These are phyloP conservation scores for Gadus chalcogrammus DNA, from an alignment of 2,113 vertebrate genomes.

Conservation along the genomic window DNA sequence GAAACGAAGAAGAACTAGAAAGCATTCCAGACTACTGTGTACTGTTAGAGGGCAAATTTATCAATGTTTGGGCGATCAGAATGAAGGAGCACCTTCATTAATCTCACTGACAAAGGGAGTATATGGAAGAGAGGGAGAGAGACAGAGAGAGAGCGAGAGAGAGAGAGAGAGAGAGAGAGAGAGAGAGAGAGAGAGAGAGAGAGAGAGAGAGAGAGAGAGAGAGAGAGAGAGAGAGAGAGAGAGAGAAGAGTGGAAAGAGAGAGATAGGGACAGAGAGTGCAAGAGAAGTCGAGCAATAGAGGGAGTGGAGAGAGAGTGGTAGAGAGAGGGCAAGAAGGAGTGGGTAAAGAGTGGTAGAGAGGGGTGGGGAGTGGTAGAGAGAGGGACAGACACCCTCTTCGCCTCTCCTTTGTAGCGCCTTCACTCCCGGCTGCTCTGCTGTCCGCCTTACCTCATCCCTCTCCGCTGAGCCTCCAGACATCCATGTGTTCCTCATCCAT, in stretches of 20 bases:
- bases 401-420: conserved; percentile 3
- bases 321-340: not conserved
- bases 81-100: not conserved
- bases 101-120: not conserved
- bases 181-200: no score
- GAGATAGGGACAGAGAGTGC: no score
- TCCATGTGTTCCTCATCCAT: conserved; percentile 7
- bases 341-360: conserved; percentile 8
- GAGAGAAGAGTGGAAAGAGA: no score
- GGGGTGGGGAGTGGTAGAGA: conserved; percentile 5
- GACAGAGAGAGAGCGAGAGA: no score
- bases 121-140: no score
- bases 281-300: no score
- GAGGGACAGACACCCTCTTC: not conserved
- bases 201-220: no score
- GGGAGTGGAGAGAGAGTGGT: no score
- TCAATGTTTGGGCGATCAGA: not conserved
- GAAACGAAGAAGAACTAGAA: no score
- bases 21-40: no score
- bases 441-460: conserved; percentile 33
- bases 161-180: no score
- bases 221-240: no score
- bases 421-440: conserved; percentile 11
- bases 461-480: conserved; percentile 11
- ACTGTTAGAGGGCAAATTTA: not conserved